Conservation (phyloP, 2,797 vertebrate species). For the Onychomys arenicola region DNA sequence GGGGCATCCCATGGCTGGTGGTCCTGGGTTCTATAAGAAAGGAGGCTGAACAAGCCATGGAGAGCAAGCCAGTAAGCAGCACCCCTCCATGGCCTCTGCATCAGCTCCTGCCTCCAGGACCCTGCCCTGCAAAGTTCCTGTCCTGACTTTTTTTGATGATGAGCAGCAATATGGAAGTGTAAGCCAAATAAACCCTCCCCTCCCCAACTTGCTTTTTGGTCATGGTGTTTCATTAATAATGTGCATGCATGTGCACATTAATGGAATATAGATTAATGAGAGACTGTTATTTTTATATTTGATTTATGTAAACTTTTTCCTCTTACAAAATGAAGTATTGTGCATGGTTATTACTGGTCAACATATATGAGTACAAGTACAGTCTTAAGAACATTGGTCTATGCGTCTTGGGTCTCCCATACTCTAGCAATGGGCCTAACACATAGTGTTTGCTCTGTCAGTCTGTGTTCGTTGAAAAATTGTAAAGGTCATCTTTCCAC, state of each 20-base stretch:
- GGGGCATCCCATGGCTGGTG: neutral
- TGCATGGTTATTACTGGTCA: neutral
- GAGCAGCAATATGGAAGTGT: neutral
- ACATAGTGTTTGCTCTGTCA: neutral
- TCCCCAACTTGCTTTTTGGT: neutral
- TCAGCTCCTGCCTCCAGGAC: neutral
- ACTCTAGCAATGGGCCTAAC: neutral
- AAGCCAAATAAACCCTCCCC: neutral
- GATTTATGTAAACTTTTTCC: neutral
- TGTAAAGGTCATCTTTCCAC: neutral
- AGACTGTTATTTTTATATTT: conserved; percentile 9
- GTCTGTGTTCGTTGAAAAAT: conserved; percentile 10
- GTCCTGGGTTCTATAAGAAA: neutral
- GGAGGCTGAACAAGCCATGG: neutral
- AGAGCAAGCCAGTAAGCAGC: neutral
- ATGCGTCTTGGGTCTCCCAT: neutral
- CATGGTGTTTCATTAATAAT: neutral
- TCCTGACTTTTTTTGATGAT: neutral
- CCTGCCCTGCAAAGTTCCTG: neutral
- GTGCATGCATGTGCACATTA: neutral
- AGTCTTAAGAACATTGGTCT: neutral
- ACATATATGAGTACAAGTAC: neutral
- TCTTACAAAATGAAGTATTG: conserved; percentile 1
- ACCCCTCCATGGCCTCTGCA: neutral
- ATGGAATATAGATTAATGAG: neutral